Percentiles rank a stretch among this genome's conserved stretches.
phyloP scores from a whole-genome alignment of 2,888 invertebrate species.

The Lasioglossum calceatum region DNA sequence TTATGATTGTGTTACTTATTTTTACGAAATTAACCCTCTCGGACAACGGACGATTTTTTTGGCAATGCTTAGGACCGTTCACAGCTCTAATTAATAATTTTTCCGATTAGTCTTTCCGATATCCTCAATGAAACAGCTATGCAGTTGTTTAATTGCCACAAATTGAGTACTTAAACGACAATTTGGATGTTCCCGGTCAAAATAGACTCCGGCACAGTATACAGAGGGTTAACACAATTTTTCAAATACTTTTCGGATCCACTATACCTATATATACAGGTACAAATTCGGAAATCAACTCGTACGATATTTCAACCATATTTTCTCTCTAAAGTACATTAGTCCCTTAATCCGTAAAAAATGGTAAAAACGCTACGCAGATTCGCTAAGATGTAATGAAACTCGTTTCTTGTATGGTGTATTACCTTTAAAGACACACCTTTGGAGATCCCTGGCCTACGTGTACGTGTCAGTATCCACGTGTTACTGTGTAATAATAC shows the following conservation, averaged over 20 bases:
- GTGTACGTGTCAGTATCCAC: conserved; percentile 11
- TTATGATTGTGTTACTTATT: no score
- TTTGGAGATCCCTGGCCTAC: conserved; percentile 31
- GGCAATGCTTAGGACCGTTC: no score
- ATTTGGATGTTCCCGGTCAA: no score
- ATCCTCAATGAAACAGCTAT: no score
- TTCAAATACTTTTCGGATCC: not conserved
- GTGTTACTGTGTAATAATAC: conserved; percentile 20
- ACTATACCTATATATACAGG: not conserved
- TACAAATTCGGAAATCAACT: not conserved
- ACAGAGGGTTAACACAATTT: not conserved
- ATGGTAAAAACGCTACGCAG: not conserved
- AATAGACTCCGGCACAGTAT: no score
- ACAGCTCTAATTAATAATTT: no score
- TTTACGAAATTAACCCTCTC: no score
- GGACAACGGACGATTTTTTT: no score
- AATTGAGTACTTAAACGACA: no score
- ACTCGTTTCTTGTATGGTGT: not conserved
- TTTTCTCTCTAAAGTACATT: not conserved
- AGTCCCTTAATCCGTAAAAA: not conserved
- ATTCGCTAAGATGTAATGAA: not conserved
- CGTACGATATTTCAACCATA: not conserved
- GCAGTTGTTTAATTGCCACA: no score
- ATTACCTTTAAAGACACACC: not conserved
- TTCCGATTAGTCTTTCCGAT: no score